Base-by-base conservation (phyloP, 2,113 vertebrate genomes). In the Dipodomys stephensi region DNA sequence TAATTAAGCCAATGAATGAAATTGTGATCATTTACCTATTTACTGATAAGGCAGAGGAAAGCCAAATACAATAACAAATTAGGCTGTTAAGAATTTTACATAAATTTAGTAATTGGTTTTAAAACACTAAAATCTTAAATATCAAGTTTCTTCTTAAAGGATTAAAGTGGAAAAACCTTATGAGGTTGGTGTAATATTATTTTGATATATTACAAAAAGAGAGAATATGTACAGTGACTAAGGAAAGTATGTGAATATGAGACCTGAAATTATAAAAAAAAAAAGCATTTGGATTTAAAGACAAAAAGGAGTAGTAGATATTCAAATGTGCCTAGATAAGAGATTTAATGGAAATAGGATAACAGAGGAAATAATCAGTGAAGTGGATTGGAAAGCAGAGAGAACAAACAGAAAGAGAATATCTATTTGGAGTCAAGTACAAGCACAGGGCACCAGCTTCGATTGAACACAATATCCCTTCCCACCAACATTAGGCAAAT, bases 11-110 rank as follows among this genome's bases (percentile, higher is more conserved):
- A 39, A 69, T 57, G 25, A 95, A 69, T 53, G 53, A 49, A 69
- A 7, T 32, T 6, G 53, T 30, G 85, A 28, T 60, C 83, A 88
- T 92, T 83, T 62, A 83, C 90, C 46, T 60, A 80, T 90, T 95
- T 83, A 35, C 18, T n/a, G 28, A 60, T 53, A 94, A 53, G 0
- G 81, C 15, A 13, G 67, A 81, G 64, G 80, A 68, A 90, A 60
- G 6, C 6, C 62, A 83, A 93, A 64, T 9, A 44, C 73, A 28
- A 10, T 78, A 25, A 53, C 69, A 53, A 8, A 67, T 25, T 92
- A 68, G 16, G 30, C 0, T 44, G 67, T 13, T 35, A 85, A 28
- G 8, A 90, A 83, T 53, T n/a, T 65, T 35, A n/a, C 2, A 64
- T 49, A 67, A 32, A 20, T 77, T 65, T 89, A 65, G 72, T 49